These are phyloP conservation scores for Drosophila flavopinicola DNA, from an alignment of 2,888 invertebrate species.

Conservation along the genomic window DNA sequence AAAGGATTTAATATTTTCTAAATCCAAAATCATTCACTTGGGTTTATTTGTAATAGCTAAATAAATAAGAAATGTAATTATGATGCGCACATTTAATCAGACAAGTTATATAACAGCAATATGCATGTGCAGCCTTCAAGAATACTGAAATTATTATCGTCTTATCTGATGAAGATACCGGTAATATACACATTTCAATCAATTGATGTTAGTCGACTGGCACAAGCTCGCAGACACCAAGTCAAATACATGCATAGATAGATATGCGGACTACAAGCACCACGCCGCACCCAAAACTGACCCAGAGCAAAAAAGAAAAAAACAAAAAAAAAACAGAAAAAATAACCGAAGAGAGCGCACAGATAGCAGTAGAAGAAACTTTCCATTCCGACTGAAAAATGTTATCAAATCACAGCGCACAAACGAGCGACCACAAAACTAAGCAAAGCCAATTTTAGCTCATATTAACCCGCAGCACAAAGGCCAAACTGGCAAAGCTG, in stretches of 20 bases:
- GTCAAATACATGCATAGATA: neutral
- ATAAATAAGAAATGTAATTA: neutral
- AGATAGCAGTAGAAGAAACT: slow-evolving; percentile 59
- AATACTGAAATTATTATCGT: neutral
- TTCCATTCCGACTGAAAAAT: slow-evolving; percentile 76
- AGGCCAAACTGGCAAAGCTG: slow-evolving; percentile 60
- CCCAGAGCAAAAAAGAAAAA: slow-evolving; percentile 46
- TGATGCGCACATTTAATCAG: neutral
- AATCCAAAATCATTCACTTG: no score
- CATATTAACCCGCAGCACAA: slow-evolving; percentile 80
- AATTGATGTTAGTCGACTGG: slow-evolving; percentile 22
- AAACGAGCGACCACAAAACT: slow-evolving; percentile 79
- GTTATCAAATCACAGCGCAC: slow-evolving; percentile 78
- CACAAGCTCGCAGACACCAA: slow-evolving; percentile 8
- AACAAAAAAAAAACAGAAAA: slow-evolving; percentile 29
- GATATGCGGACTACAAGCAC: slow-evolving; percentile 13
- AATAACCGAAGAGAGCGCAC: slow-evolving; percentile 31
- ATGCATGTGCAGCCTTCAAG: neutral
- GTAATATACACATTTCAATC: slow-evolving; percentile 13
- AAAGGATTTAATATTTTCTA: no score
- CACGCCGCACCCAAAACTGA: slow-evolving; percentile 50
- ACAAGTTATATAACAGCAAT: neutral
- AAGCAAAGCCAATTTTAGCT: slow-evolving; percentile 80
- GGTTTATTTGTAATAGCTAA: neutral
- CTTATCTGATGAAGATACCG: neutral